Evolutionary conservation across 2,888 invertebrate genomes (phyloP), one percentile per base, ranked within the genome.

Genomic region (Masnerella sp.): DNA sequence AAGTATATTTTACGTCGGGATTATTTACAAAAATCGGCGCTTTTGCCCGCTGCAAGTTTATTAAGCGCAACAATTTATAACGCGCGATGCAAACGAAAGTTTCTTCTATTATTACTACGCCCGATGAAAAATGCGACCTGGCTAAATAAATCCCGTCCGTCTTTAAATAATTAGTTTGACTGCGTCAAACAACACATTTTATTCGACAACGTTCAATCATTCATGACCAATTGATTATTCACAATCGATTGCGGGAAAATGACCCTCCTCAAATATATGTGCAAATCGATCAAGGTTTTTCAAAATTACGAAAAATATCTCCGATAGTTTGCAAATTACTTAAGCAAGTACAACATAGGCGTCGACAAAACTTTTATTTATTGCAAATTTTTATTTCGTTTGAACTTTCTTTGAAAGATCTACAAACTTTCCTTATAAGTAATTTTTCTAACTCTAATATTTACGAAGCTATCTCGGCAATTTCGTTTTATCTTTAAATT

Each of bases 361-460:
- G 59, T 45, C 47, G 38, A 36, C 8, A 2, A 25, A 67, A 70
- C 40, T 70, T 69, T 69, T 70, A 70, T 64, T 70, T 70, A 70
- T 62, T 56, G 56, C 62, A 70, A 62, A 62, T 70, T 70, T 69
- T 70, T 64, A 70, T 70, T 70, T 70, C 62, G 36, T 70, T 58
- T 62, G 49, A 64, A 70, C 11, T 64, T 70, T 36, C 40, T 28
- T 28, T 11, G 28, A 52, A 64, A 51, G 56, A 70, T 62, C 42
- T 28, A 54, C 62, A 62, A 70, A 70, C 64, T 71, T 71, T 17
- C 58, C 58, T 71, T 71, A 71, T 71, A 58, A 71, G 64, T 58
- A 64, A 71, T 71, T 71, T 71, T 71, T 71, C 64, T 71, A 71
- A 71, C 71, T 71, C 47, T 64, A 71, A 71, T 71, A 71, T 64